Evolutionary conservation across 2,888 invertebrate genomes (phyloP).

Genomic region (Apodemia zela): DNA sequence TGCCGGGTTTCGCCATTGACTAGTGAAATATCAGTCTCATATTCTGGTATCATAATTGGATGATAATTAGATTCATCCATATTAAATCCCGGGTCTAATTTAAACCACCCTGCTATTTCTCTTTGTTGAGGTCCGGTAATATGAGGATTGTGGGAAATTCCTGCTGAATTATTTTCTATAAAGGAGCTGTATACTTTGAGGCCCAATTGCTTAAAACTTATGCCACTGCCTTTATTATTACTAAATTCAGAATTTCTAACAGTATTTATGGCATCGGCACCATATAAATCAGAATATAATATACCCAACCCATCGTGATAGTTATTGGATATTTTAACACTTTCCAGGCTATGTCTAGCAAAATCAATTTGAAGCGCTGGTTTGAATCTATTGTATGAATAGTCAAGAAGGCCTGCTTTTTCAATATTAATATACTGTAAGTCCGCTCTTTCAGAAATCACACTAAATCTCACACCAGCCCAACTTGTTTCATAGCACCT

Average conservation of each 20-base stretch:
- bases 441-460: slow-evolving; percentile 91
- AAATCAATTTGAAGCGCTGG: slow-evolving; percentile 95
- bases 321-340: slow-evolving; percentile 90
- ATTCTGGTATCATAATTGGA: slow-evolving; percentile 86
- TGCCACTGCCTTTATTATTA: slow-evolving; percentile 92
- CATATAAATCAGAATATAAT: slow-evolving; percentile 95
- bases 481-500: slow-evolving; percentile 94
- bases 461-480: slow-evolving; percentile 95
- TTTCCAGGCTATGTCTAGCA: slow-evolving; percentile 90
- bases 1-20: slow-evolving; percentile 89
- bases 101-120: slow-evolving; percentile 96
- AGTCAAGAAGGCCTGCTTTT: slow-evolving; percentile 96
- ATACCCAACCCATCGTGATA: slow-evolving; percentile 96
- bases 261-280: slow-evolving; percentile 89
- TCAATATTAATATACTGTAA: slow-evolving; percentile 94
- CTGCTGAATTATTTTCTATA: slow-evolving; percentile 90
- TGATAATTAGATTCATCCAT: slow-evolving; percentile 85
- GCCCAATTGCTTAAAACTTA: slow-evolving; percentile 93
- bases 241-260: slow-evolving; percentile 92
- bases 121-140: slow-evolving; percentile 91
- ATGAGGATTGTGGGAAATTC: slow-evolving; percentile 95
- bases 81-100: slow-evolving; percentile 83
- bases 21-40: slow-evolving; percentile 81
- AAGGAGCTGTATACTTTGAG: slow-evolving; percentile 87
- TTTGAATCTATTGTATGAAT: slow-evolving; percentile 91